Evolutionary conservation across 2,797 vertebrate genomes (phyloP).

Genomic region (Phaenicophaeus curvirostris): DNA sequence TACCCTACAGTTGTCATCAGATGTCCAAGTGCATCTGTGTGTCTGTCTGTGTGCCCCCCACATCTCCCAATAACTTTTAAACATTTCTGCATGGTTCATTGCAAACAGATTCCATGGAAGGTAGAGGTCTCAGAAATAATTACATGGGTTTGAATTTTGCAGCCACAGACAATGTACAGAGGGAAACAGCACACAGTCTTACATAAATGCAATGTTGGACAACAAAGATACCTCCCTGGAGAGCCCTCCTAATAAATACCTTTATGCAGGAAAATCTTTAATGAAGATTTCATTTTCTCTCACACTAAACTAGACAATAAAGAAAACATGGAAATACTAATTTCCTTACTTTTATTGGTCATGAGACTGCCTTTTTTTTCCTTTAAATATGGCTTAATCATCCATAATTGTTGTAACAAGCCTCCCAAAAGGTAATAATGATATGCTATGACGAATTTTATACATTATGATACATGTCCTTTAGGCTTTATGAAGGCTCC

Average conservation of each 20-base stretch:
- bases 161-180: not conserved
- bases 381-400: slow-evolving; percentile 1
- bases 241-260: not conserved
- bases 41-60: not conserved
- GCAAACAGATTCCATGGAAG: not conserved
- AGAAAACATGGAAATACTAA: not conserved
- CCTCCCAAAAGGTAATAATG: slow-evolving; percentile 51
- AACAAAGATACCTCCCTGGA: not conserved
- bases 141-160: not conserved
- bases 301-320: not conserved
- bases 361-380: not conserved
- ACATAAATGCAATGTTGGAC: not conserved
- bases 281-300: not conserved
- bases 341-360: not conserved
- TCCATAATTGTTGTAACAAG: slow-evolving; percentile 1
- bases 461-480: slow-evolving; percentile 43
- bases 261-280: not conserved
- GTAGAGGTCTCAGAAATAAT: not conserved
- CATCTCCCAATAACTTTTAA: not conserved
- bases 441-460: slow-evolving; percentile 47
- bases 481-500: slow-evolving; percentile 41
- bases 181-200: not conserved
- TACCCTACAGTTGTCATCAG: not conserved
- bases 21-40: not conserved
- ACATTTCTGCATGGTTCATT: not conserved